These are phyloP conservation scores for Pitangus sulphuratus DNA, from an alignment of 2,797 vertebrate species.

Conservation along the genomic window DNA sequence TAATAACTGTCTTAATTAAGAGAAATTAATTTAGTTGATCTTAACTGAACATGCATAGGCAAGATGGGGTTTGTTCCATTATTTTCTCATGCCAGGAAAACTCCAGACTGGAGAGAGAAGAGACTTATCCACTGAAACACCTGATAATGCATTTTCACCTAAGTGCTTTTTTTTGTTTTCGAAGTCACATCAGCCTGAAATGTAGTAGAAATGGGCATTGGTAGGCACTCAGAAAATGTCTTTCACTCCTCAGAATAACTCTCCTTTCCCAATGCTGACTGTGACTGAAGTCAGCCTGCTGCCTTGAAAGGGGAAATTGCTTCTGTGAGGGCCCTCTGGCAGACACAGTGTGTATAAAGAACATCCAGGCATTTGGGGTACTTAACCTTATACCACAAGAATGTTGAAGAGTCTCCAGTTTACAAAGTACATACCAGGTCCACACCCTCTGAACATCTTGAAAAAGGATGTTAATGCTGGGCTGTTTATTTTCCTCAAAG, in stretches of 20 bases:
- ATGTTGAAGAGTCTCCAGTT: neutral
- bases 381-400: neutral
- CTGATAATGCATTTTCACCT: neutral
- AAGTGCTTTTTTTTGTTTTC: neutral
- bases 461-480: neutral
- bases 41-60: neutral
- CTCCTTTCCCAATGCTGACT: neutral
- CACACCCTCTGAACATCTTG: neutral
- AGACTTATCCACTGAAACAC: neutral
- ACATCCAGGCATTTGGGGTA: neutral
- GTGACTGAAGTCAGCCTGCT: neutral
- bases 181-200: neutral
- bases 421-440: neutral
- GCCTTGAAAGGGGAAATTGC: neutral
- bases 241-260: neutral
- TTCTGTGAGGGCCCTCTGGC: neutral
- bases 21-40: constrained; percentile 32
- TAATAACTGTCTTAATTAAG: constrained; percentile 16
- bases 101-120: neutral
- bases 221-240: neutral
- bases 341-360: neutral
- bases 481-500: neutral
- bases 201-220: neutral
- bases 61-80: neutral
- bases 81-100: constrained; percentile 14